Percentiles rank a stretch among this genome's conserved stretches.
phyloP scores from a whole-genome alignment of 2,797 vertebrate species.

The Anas georgica region DNA sequence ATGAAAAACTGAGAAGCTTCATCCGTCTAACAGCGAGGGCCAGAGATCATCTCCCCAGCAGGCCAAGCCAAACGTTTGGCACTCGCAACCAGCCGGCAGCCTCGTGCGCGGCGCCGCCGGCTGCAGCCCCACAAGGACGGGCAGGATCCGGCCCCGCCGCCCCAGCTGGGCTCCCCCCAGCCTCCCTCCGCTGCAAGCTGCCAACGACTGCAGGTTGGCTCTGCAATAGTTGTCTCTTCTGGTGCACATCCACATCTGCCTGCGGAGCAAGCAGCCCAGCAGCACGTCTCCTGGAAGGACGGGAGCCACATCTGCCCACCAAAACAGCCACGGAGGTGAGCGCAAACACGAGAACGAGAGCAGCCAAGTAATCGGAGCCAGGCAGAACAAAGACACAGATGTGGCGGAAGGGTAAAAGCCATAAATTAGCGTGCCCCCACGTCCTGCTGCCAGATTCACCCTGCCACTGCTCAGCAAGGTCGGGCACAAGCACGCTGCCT shows the following conservation, averaged over 20 bases:
- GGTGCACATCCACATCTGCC: neutral
- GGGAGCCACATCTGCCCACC: neutral
- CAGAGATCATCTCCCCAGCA: neutral
- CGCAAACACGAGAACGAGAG: accelerated
- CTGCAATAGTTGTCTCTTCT: neutral
- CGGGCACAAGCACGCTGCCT: conserved; percentile 12
- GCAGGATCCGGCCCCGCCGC: neutral
- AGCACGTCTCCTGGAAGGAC: neutral
- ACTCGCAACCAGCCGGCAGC: neutral
- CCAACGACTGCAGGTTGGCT: neutral
- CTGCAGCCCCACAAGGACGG: neutral
- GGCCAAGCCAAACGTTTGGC: neutral
- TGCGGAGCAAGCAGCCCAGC: neutral
- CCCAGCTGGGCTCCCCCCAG: neutral
- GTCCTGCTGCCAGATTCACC: neutral
- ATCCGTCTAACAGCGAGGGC: neutral
- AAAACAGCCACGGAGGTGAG: neutral
- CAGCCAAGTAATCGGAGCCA: neutral
- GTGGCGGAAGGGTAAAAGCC: neutral
- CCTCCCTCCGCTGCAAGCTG: neutral
- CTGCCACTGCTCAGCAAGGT: neutral
- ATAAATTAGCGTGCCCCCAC: accelerated
- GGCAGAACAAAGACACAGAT: neutral
- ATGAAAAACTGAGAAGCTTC: neutral
- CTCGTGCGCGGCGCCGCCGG: no score